Evolutionary conservation across 2,113 vertebrate species (phyloP), one percentile per base, ranked within the genome.

Genomic region (Oenanthe oenanthe): DNA sequence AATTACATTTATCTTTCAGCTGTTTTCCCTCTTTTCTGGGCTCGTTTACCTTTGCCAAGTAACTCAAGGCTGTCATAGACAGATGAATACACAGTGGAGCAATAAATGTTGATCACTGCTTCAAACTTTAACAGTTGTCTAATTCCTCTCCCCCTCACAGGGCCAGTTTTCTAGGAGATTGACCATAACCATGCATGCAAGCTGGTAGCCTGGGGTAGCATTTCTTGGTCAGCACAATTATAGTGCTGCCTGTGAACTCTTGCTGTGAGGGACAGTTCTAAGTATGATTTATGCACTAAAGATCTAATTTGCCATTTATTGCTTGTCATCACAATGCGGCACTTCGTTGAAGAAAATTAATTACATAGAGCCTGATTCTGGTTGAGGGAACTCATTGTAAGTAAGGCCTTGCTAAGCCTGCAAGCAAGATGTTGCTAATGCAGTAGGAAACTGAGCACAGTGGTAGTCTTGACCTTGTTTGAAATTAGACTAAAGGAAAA

Each of bases 281-380:
- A 83, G 54, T 50, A 70, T 50, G 63, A 90, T 83, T 93, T 79
- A 75, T 2, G 9, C 65, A 29, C 62, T 80, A n/a, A 89, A 50
- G 67, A 92, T 45, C 78, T 88, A 93, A 85, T 79, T 68, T 76
- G 71, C 72, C 31, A 31, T 85, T 94, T 88, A 91, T 40, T 77
- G 67, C 50, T 34, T 85, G 62, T 92, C 82, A 68, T 88, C 82
- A 73, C 6, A 2, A 80, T 57, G 63, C 76, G 60, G 20, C 1
- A 5, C 71, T 94, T 89, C 67, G 72, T 32, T 9, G 17, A 83
- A 92, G 84, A 57, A 79, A 92, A 82, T 81, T 85, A 67, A 79
- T 31, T 78, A 58, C 78, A 76, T 34, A n/a, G 38, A 92, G 36
- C 32, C 24, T 87, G 53, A 60, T 93, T 92, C 68, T 75, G 50